Conservation (phyloP, 2,797 vertebrate genomes). For the Molossus alvarezi region DNA sequence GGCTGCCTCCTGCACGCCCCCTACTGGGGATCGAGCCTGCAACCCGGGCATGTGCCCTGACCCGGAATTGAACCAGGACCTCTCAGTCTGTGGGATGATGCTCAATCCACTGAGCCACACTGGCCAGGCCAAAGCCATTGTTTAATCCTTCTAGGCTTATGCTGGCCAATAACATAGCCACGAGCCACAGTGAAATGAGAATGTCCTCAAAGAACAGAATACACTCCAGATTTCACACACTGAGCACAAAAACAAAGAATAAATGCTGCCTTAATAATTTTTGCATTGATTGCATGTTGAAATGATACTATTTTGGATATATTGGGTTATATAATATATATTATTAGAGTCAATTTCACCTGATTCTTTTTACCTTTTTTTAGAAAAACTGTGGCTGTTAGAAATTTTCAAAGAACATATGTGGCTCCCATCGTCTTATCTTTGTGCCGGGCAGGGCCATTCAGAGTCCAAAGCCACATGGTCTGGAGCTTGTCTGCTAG, state of each 20-base stretch:
- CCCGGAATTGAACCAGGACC: too few relatives aligned
- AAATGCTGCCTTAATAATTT: not conserved
- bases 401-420: not conserved
- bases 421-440: not conserved
- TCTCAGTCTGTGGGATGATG: too few relatives aligned
- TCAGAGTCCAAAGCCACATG: not conserved
- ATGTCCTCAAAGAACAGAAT: not conserved
- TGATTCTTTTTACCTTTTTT: not conserved
- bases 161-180: not conserved
- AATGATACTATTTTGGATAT: not conserved
- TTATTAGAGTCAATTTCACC: slow-evolving; percentile 23
- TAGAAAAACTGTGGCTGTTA: not conserved
- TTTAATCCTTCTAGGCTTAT: not conserved
- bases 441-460: not conserved
- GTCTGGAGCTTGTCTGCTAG: not conserved
- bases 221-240: not conserved
- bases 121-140: not conserved
- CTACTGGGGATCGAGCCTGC: too few relatives aligned
- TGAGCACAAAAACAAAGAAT: slow-evolving; percentile 19
- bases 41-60: too few relatives aligned
- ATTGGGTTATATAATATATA: not conserved
- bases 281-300: not conserved
- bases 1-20: too few relatives aligned
- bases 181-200: not conserved
- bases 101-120: too few relatives aligned